Evolutionary conservation across 2,113 vertebrate species (phyloP).

Genomic region (Hoplias malabaricus): DNA sequence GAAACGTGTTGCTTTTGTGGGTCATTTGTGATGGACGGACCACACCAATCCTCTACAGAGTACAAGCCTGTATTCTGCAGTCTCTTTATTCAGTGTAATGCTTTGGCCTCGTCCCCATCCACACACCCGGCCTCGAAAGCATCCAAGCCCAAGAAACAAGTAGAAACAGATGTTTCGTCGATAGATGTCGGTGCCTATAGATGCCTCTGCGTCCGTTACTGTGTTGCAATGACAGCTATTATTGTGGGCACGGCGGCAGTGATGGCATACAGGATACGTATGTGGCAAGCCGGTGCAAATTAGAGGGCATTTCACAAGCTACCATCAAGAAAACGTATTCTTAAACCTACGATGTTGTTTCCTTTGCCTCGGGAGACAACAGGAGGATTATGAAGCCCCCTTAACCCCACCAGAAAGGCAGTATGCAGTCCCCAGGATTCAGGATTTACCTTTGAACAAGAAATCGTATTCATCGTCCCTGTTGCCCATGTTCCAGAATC

Average conservation of each 20-base stretch:
- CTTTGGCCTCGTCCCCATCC: constrained; percentile 46
- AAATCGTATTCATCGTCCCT: constrained; percentile 85
- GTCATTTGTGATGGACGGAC: neutral
- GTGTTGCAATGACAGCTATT: constrained; percentile 60
- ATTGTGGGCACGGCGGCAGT: constrained; percentile 52
- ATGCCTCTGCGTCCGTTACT: constrained; percentile 58
- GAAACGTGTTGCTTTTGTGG: neutral
- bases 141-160: constrained; percentile 14
- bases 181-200: constrained; percentile 21
- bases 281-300: neutral
- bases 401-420: constrained; percentile 32
- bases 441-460: constrained; percentile 81
- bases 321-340: neutral
- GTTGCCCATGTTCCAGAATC: constrained; percentile 79
- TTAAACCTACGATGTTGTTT: neutral
- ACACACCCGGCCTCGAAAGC: constrained; percentile 40
- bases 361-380: constrained; percentile 21
- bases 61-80: constrained; percentile 15
- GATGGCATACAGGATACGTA: constrained; percentile 36
- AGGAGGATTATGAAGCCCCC: constrained; percentile 37
- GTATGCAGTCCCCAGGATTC: constrained; percentile 61
- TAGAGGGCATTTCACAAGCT: neutral
- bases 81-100: constrained; percentile 21
- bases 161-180: constrained; percentile 41
- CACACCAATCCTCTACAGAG: neutral